Base-by-base conservation (phyloP, 2,888 invertebrate species). In the Megaustenia siamemsis region DNA sequence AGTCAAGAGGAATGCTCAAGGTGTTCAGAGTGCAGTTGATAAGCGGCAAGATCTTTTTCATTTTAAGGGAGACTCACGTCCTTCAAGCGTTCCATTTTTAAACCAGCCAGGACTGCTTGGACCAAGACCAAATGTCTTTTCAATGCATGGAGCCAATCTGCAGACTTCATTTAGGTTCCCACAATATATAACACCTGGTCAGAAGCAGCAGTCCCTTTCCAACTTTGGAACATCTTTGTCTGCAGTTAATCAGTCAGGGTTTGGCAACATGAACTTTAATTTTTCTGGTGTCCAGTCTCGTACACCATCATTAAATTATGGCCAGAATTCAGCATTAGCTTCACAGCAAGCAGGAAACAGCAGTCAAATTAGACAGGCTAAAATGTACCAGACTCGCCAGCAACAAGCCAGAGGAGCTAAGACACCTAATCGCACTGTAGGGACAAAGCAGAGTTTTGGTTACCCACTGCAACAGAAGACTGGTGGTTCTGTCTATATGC, bases 1-100 rank as follows among this genome's bases (percentile, higher is more conserved):
- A 18, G 68, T 60, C 10, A 82, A 82, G 45, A 82, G 82, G 66
- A 82, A 82, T 82, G 82, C 82, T 35, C 82, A 66, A 38, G 82
- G 82, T 15, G 32, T 56, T n/a, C 82, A 82, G 71, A 82, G 49
- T 28, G 24, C 66, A 28, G 45, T 73, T 45, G 73, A 82, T n/a
- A 82, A 82, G 66, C 63, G 63, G 63, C 60, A 43, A 66, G 82
- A 82, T 28, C 63, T 76, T 28, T 82, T 82, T 35, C 75, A 82
- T 2, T 82, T 82, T 49, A 82, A 76, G 53, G 82, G 82, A 45
- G 49, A 38, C 21, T 32, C 80, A 0, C 38, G 56, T 28, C 45
- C 78, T 28, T 18, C 69, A 43, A 43, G 10, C 10, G 38, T 35
- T 45, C 82, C 82, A 40, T 82, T 82, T 56, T 10, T 56, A 24